A percentile compares a stretch with the other conserved stretches of the same genome.
Evolutionary conservation across 1,140 invertebrate genomes (phyloP).

Genomic region (Homarus americanus): DNA sequence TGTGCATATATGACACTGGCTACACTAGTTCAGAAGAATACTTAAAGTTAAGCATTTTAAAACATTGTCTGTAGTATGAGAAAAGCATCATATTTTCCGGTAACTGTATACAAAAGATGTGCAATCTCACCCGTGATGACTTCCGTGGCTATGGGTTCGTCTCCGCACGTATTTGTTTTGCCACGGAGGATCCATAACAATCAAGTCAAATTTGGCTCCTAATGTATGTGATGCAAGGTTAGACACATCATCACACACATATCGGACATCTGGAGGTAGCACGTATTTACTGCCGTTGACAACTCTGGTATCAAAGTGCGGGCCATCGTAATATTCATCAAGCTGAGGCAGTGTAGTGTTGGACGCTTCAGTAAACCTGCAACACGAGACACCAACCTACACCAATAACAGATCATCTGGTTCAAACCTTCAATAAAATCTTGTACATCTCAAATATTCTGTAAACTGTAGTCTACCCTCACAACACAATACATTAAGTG

Average conservation of each 20-base stretch:
- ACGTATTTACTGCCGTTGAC: slow-evolving; percentile 77
- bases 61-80: too few relatives aligned
- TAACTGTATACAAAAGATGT: too few relatives aligned
- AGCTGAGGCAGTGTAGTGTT: slow-evolving; percentile 11
- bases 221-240: slow-evolving; percentile 76
- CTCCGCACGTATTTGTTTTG: slow-evolving; percentile 94
- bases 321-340: neutral
- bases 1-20: too few relatives aligned
- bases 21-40: too few relatives aligned
- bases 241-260: slow-evolving; percentile 79
- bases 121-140: slow-evolving; percentile 80
- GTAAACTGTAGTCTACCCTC: too few relatives aligned
- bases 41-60: too few relatives aligned
- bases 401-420: neutral
- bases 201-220: slow-evolving; percentile 84
- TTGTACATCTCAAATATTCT: too few relatives aligned
- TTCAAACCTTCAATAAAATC: too few relatives aligned
- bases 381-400: neutral
- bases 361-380: slow-evolving; percentile 38
- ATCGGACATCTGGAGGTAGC: slow-evolving; percentile 77
- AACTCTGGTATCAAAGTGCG: slow-evolving; percentile 71
- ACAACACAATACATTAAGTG: too few relatives aligned
- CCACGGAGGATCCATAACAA: slow-evolving; percentile 95
- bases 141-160: slow-evolving; percentile 82
- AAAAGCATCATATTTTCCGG: too few relatives aligned